A percentile compares a stretch with the other conserved stretches of the same genome.
Evolutionary conservation across 2,888 invertebrate genomes (phyloP).

Genomic region (Agonopterix arenella): DNA sequence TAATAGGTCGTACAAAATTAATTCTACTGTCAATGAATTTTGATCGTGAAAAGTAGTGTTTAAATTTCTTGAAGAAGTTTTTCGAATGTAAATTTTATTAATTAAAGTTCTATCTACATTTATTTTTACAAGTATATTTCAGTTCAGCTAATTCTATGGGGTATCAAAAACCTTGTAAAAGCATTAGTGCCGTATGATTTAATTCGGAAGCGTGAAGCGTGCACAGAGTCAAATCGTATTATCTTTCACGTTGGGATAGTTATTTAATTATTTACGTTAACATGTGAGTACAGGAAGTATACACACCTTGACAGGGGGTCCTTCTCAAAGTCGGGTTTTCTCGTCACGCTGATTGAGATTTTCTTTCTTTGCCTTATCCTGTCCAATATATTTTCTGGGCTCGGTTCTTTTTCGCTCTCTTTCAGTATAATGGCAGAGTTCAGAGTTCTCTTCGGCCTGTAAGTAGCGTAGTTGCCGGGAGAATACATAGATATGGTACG

Average conservation of each 20-base stretch:
- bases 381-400: conserved; percentile 69
- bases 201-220: conserved; percentile 72
- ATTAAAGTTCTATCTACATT: conserved; percentile 24
- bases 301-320: conserved; percentile 69
- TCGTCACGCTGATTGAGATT: conserved; percentile 67
- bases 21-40: conserved; percentile 20
- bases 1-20: conserved; percentile 2
- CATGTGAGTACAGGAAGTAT: conserved; percentile 36
- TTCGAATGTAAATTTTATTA: conserved; percentile 5
- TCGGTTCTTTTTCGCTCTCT: conserved; percentile 69
- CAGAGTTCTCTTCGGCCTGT: conserved; percentile 65
- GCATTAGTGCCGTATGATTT: conserved; percentile 70
- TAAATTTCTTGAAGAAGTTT: background rate
- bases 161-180: conserved; percentile 46
- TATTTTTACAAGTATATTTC: conserved; percentile 4
- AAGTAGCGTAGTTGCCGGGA: conserved; percentile 70
- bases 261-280: conserved; percentile 69
- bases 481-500: conserved; percentile 68
- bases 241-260: conserved; percentile 59
- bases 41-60: conserved; percentile 18
- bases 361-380: conserved; percentile 71
- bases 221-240: conserved; percentile 63
- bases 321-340: conserved; percentile 61
- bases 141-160: conserved; percentile 31
- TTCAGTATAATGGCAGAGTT: conserved; percentile 71